Conservation (phyloP, 2,797 vertebrate genomes). For the Pipistrellus nathusii region DNA sequence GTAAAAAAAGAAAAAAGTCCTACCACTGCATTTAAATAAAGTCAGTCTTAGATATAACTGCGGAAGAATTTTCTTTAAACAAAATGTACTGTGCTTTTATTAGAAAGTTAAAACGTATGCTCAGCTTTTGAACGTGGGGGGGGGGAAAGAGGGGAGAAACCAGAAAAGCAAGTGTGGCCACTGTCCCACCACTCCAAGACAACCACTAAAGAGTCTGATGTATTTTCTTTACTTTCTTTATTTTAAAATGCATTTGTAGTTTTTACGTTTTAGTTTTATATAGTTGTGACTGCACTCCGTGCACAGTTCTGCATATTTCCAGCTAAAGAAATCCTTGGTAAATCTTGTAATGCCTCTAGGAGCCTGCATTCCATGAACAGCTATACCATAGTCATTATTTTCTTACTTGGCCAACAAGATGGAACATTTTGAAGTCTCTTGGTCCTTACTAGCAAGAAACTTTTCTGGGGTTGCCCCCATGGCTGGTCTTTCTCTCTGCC, state of each 20-base stretch:
- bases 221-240: conserved; percentile 78
- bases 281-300: not conserved
- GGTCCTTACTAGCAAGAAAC: not conserved
- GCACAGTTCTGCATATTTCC: not conserved
- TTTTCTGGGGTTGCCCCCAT: fast-evolving
- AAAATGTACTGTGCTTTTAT: not conserved
- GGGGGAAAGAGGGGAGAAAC: no score
- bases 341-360: not conserved
- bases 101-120: not conserved
- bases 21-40: not conserved
- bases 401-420: not conserved
- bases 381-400: not conserved
- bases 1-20: not conserved
- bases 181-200: conserved; percentile 59
- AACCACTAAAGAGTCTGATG: conserved; percentile 65
- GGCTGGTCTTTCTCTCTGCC: not conserved
- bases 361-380: not conserved
- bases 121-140: not conserved
- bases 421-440: not conserved
- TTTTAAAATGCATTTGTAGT: conserved; percentile 61
- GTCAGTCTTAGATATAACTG: not conserved
- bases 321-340: not conserved
- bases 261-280: not conserved
- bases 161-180: not conserved
- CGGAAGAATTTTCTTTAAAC: not conserved